A percentile compares a stretch with the other conserved stretches of the same genome.
Evolutionary conservation across 2,797 vertebrate genomes (phyloP).

Genomic region (Tapirus indicus): DNA sequence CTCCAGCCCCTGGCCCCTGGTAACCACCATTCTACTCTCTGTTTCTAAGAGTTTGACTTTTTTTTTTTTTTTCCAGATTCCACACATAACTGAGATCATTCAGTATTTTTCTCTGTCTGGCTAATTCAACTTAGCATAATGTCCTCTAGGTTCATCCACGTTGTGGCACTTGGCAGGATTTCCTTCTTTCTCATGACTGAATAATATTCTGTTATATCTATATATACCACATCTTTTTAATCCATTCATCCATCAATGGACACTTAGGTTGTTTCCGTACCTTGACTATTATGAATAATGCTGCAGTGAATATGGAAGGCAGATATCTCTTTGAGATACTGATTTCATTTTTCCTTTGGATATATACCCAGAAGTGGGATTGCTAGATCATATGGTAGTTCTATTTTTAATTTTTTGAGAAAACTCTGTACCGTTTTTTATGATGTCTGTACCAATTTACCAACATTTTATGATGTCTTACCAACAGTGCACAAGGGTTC

Average conservation of each 20-base stretch:
- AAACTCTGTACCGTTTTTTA: background rate
- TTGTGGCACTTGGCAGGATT: background rate
- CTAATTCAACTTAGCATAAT: background rate
- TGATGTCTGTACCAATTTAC: background rate
- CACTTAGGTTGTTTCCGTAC: background rate
- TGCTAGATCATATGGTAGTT: background rate
- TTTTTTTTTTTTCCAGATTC: background rate
- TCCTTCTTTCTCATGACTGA: background rate
- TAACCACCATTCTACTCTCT: background rate
- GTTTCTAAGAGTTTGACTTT: background rate
- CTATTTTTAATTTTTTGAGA: background rate
- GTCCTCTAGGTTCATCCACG: background rate
- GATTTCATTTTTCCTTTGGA: background rate
- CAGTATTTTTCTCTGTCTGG: background rate
- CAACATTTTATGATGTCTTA: too few relatives aligned
- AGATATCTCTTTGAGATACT: background rate
- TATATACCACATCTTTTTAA: background rate
- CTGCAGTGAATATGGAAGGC: background rate
- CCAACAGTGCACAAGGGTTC: background rate
- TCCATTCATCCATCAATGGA: too few relatives aligned
- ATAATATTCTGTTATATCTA: background rate
- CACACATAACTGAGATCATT: background rate
- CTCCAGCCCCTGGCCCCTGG: background rate
- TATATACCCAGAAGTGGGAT: background rate
- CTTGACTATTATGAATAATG: background rate